Conservation (phyloP, 2,113 vertebrate species). For the Psittacara wagleri region DNA sequence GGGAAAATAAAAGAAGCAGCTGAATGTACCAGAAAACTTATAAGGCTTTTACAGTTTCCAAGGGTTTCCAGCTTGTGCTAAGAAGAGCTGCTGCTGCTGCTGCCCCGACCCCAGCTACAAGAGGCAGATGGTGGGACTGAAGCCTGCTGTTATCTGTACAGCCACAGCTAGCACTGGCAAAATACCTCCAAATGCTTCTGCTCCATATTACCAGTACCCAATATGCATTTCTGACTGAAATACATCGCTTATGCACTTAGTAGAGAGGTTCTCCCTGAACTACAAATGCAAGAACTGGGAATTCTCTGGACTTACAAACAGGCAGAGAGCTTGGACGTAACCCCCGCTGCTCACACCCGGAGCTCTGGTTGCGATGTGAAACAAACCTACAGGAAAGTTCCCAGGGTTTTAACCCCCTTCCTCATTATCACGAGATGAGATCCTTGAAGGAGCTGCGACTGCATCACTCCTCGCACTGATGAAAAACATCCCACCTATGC, state of each 20-base stretch:
- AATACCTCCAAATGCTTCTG: neutral
- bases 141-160: neutral
- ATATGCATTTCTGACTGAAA: neutral
- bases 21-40: neutral
- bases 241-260: fast-evolving
- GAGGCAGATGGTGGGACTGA: neutral
- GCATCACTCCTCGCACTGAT: neutral
- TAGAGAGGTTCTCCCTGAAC: neutral
- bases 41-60: neutral
- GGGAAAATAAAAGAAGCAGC: neutral
- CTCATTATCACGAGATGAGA: neutral
- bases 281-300: neutral
- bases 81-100: neutral
- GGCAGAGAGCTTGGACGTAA: neutral
- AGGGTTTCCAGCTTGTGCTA: neutral
- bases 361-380: neutral
- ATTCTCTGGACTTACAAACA: neutral
- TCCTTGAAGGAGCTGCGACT: neutral
- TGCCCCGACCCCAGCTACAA: neutral
- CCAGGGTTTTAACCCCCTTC: neutral
- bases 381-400: neutral
- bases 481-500: constrained; percentile 11
- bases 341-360: neutral
- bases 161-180: neutral
- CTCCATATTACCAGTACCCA: neutral